Evolutionary conservation across 2,888 invertebrate genomes (phyloP), one percentile per base, ranked within the genome.

Genomic region (Atherix ibis): DNA sequence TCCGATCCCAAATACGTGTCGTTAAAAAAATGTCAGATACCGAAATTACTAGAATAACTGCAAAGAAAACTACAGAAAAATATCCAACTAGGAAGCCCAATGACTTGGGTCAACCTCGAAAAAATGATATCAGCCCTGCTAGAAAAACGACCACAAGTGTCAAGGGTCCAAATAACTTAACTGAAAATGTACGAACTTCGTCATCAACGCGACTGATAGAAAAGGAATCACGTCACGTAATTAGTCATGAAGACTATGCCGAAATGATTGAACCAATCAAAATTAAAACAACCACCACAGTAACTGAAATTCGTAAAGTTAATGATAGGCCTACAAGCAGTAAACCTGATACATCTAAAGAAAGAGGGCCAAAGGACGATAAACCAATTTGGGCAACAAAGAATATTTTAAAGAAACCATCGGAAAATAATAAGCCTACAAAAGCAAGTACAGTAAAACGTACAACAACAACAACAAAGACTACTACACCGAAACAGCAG

Each of bases 1-100:
- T 85, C 35, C 68, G 84, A 40, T 69, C 78, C 3, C 82, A 83
- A 57, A 80, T 84, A 40, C 67, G 83, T 41, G 54, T 77, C 13
- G 75, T 80, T 6, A 77, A 73, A 52, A 74, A 76, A 46, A 63
- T 69, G 43, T 64, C 65, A 18, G 69, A 69, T 42, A 56, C 52
- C 5, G 45, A 47, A 13, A 48, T 40, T 3, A 46, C 19, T 10
- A 31, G 29, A 25, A 36, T 28, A 12, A 33, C 26, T 8, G 30
- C 26, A 5, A 18, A 22, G 18, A 32, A 31, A 27, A 26, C 5
- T 10, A 8, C 26, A 5, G 10, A 9, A 26, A 9, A 6, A 26
- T 8, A 8, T 13, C 9, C 10, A 22, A 22, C 22, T 22, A 22
- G 6, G 6, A 5, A 12, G n/a, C 6, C 5, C 10, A 12, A 10